Percentiles rank a stretch among this genome's conserved stretches.
Conservation (phyloP, 2,888 invertebrate genomes). For the Pachymerium ferrugineum region DNA sequence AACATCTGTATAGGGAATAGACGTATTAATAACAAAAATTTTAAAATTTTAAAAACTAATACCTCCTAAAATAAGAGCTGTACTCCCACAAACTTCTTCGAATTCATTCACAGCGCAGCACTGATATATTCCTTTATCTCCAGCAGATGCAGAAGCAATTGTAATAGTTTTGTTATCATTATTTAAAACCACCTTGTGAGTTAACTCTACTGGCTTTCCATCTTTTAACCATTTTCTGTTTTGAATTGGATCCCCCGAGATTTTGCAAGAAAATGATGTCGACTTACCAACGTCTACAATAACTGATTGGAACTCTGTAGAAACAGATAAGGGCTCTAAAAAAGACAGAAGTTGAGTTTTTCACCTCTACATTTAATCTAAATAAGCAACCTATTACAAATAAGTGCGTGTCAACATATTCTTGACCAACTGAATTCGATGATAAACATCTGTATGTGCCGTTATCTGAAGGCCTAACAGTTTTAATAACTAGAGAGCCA, state of each 20-base stretch:
- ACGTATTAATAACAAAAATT: background rate
- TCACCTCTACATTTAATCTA: no score
- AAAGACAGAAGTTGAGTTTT: background rate
- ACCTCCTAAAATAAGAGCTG: constrained; percentile 22
- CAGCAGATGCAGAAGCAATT: background rate
- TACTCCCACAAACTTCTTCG: background rate
- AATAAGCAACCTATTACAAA: constrained; percentile 1
- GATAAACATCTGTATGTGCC: constrained; percentile 5
- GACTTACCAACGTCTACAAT: background rate
- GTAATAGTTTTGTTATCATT: background rate
- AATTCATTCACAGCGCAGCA: constrained; percentile 29
- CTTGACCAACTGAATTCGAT: constrained; percentile 2
- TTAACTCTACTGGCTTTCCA: background rate
- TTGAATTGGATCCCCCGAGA: background rate
- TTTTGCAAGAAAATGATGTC: background rate
- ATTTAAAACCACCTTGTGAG: background rate
- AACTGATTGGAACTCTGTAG: background rate
- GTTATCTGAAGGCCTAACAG: background rate
- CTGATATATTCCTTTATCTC: constrained; percentile 25
- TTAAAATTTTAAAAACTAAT: no score
- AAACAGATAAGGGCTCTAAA: background rate
- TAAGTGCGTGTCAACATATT: background rate
- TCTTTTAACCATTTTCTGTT: background rate
- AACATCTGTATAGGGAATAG: background rate
- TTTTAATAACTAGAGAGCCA: constrained; percentile 20